Conservation (phyloP, 2,888 invertebrate genomes). For the Tenthredo notha region DNA sequence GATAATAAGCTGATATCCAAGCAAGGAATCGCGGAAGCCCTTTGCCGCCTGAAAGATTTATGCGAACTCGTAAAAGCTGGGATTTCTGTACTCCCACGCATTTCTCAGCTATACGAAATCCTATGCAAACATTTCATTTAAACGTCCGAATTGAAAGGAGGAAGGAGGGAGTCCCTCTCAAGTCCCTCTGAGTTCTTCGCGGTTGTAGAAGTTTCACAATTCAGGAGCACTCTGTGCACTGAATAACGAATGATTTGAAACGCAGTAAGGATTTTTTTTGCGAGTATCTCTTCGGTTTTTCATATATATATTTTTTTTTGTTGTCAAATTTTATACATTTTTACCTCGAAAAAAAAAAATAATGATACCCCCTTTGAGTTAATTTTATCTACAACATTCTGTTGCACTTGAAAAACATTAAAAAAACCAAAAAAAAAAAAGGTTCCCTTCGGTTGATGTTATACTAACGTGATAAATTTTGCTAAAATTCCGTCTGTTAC, state of each 20-base stretch:
- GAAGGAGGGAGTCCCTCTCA: neutral
- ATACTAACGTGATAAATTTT: neutral
- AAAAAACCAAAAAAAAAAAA: neutral
- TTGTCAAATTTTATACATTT: too few species aligned
- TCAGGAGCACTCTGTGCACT: conserved; percentile 8
- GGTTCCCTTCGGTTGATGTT: neutral
- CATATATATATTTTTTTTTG: too few species aligned
- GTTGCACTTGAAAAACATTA: neutral
- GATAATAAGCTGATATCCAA: conserved; percentile 20
- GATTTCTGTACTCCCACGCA: conserved; percentile 22
- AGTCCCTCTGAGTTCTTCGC: neutral
- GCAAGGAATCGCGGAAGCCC: conserved; percentile 12
- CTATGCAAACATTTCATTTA: conserved; percentile 46
- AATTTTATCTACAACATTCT: neutral
- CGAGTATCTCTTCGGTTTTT: neutral
- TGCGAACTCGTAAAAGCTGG: conserved; percentile 46
- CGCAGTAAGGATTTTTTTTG: too few species aligned
- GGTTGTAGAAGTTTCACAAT: neutral
- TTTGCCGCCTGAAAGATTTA: conserved; percentile 29
- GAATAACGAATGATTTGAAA: conserved; percentile 28
- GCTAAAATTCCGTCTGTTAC: neutral
- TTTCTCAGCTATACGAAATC: conserved; percentile 16
- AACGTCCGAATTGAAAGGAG: conserved; percentile 25
- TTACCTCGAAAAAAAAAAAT: too few species aligned
- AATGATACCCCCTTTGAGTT: too few species aligned